Base-by-base conservation (phyloP, 2,888 invertebrate species). In the Hirtodrosophila trivittata region DNA sequence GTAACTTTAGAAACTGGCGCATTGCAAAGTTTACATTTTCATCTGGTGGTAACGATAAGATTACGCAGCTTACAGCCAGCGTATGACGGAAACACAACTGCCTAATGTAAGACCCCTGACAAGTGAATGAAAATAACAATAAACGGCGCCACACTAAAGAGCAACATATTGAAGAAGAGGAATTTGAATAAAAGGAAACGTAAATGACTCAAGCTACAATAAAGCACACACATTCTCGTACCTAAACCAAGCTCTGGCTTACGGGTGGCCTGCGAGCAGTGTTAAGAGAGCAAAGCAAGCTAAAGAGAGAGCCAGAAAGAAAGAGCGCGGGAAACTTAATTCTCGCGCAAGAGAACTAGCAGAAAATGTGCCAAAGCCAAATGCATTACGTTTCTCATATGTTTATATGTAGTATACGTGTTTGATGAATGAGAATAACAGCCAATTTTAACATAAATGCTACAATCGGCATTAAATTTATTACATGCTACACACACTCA, bases 31-130 rank as follows among this genome's bases (percentile, higher is more conserved):
- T 64, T 55, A 28, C 33, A 30, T 32, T 26, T 12, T 42, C 60
- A 69, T 51, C 60, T 28, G 42, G 13, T 5, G 56, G 54, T 51
- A 46, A 43, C 43, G 75, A 75, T 77, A 74, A 75, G 75, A 75
- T 64, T 70, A 75, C 66, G 63, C 71, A 57, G 66, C 33, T 45
- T 38, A 42, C 43, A 39, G 18, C 13, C 9, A 25, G 1, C 8
- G 10, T 21, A 37, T 7, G 13, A 43, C 30, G 9, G 5, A 28
- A 45, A 26, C 7, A 28, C 28, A 28, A 28, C 7, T 28, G 28
- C 1, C 18, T 3, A 21, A n/a, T n/a, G n/a, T n/a, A n/a, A n/a
- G n/a, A n/a, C n/a, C n/a, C n/a, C n/a, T n/a, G 18, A 21, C 18
- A 21, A 21, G 3, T 2, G 5, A 5, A 21, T 3, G 5, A 21